phyloP scores from a whole-genome alignment of 2,113 vertebrate genomes.

The Muntiacus muntjak region DNA sequence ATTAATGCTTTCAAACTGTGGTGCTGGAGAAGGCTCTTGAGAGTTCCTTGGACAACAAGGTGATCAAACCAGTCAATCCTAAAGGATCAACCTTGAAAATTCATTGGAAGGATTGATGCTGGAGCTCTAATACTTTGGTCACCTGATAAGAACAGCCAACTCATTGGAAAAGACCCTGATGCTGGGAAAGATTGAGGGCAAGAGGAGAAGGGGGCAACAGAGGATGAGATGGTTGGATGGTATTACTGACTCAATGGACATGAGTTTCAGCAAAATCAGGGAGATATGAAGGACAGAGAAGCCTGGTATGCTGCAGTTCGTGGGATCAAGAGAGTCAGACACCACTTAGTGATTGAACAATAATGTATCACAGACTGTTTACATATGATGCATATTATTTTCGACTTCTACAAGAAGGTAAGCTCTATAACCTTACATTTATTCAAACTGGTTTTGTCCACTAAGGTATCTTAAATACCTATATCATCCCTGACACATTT shows the following conservation, averaged over 20 bases:
- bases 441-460: background rate
- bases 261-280: background rate
- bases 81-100: background rate
- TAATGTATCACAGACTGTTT: background rate
- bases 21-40: background rate
- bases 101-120: background rate
- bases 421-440: background rate
- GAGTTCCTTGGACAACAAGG: background rate
- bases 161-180: background rate
- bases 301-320: background rate
- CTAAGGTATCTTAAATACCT: background rate
- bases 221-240: background rate
- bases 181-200: background rate
- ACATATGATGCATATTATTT: background rate
- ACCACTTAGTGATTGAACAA: background rate
- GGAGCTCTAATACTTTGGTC: background rate
- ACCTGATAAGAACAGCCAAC: background rate
- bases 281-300: background rate
- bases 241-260: background rate
- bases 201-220: background rate
- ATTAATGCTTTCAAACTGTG: background rate
- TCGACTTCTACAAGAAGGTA: background rate
- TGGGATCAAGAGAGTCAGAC: background rate
- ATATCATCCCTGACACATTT: background rate
- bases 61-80: background rate